Conservation (phyloP, 1,140 invertebrate genomes). For the Drosophila sulfurigaster region DNA sequence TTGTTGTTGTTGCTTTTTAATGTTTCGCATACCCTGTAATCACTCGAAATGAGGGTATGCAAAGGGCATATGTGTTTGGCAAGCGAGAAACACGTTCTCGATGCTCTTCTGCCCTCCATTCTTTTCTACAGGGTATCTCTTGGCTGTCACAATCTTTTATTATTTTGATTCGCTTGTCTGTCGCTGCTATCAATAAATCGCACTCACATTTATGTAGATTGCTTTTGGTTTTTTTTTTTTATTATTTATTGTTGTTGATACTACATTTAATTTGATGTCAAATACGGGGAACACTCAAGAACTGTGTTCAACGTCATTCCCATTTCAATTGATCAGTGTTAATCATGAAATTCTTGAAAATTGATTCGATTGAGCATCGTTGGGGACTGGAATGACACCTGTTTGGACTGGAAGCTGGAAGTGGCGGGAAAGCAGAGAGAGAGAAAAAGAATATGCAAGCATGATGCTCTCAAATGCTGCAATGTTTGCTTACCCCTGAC, state of each 20-base stretch:
- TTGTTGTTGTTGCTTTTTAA: conserved; percentile 21
- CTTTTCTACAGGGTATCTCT: neutral
- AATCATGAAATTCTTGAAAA: neutral
- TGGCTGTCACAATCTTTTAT: neutral
- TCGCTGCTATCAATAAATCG: conserved; percentile 9
- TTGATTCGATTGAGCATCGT: neutral
- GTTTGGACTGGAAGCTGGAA: neutral
- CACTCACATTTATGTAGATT: neutral
- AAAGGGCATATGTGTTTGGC: conserved; percentile 2
- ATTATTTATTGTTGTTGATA: conserved; percentile 13
- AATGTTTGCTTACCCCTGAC: conserved; percentile 11
- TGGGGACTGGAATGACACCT: neutral
- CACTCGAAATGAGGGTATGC: neutral
- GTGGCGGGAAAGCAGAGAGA: neutral
- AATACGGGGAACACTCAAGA: neutral
- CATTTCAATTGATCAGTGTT: conserved; percentile 1
- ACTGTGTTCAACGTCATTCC: neutral
- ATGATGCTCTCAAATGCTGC: neutral
- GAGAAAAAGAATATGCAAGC: no score
- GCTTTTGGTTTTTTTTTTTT: neutral
- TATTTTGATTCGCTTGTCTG: neutral
- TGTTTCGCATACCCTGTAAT: conserved; percentile 19
- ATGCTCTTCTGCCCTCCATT: neutral
- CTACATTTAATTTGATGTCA: conserved; percentile 7
- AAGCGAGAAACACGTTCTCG: neutral